Evolutionary conservation across 2,888 invertebrate genomes (phyloP), one percentile per base, ranked within the genome.

Genomic region (Acronicta psi): DNA sequence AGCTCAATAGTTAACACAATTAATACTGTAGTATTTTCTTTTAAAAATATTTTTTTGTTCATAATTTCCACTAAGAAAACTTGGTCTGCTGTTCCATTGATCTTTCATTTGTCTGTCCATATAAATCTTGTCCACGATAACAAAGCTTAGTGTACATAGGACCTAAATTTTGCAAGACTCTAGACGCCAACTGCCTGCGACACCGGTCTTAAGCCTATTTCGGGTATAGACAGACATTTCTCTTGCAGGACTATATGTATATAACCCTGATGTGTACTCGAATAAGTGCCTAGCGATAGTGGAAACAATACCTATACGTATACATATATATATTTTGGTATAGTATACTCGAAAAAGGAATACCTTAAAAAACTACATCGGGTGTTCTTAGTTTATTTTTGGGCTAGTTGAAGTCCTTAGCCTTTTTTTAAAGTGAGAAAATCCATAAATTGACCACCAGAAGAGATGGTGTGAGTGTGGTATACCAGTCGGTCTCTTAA

Each of bases 141-240:
- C 58, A 40, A 36, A 47, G 59, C 59, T 58, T 51, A 53, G 38
- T 23, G 6, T 34, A 42, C n/a, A n/a, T 44, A 40, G 17, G 17
- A 16, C n/a, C 50, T 41, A 63, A 40, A 59, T 55, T 54, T 59
- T 13, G 38, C 40, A 17, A 54, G 59, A 52, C 42, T 29, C 43
- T 11, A 59, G 59, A 55, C 42, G 36, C 43, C 42, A 11, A 43
- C 46, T 56, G 56, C 60, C 60, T 69, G 60, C 38, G 17, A 57
- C 66, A 31, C 36, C n/a, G 31, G 25, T 55, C 47, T 56, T 31
- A 47, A 45, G 34, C 23, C 41, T 53, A 50, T 51, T 57, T 49
- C 25, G 46, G 40, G 25, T 31, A 41, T 18, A 46, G 50, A 51
- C 31, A 46, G 50, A 54, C 57, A 16, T 42, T 34, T 47, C 43